Evolutionary conservation across 2,888 invertebrate species (phyloP).

Genomic region (Stenoptilia bipunctidactyla): DNA sequence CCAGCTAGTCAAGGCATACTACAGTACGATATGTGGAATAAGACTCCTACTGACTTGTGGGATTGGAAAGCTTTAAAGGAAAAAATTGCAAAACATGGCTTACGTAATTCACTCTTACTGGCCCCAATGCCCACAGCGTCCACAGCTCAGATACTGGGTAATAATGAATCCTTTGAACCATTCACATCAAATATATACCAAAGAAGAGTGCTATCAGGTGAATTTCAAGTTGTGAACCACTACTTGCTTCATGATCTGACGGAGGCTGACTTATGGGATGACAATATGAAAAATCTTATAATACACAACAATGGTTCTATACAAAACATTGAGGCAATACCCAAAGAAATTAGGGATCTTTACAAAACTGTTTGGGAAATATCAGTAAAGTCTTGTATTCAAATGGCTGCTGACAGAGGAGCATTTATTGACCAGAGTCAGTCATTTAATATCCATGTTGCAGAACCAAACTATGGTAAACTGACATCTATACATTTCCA

Average conservation of each 20-base stretch:
- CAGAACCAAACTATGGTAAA: slow-evolving; percentile 92
- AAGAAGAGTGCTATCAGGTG: slow-evolving; percentile 93
- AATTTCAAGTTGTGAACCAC: slow-evolving; percentile 96
- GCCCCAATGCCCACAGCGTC: slow-evolving; percentile 99
- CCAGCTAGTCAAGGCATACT: slow-evolving; percentile 96
- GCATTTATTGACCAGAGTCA: slow-evolving; percentile 99
- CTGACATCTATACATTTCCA: slow-evolving; percentile 98
- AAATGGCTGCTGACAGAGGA: slow-evolving; percentile 98
- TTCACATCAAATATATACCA: slow-evolving; percentile 98
- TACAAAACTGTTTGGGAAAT: slow-evolving; percentile 99
- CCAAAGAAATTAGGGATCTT: slow-evolving; percentile 84
- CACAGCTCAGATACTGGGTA: slow-evolving; percentile 98
- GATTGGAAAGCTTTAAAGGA: slow-evolving; percentile 88
- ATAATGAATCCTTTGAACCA: slow-evolving; percentile 98
- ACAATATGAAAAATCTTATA: slow-evolving; percentile 94
- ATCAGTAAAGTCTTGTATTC: slow-evolving; percentile 89
- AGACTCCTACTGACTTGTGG: slow-evolving; percentile 88
- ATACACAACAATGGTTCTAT: slow-evolving; percentile 94
- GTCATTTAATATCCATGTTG: slow-evolving; percentile 97
- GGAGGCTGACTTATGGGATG: slow-evolving; percentile 92
- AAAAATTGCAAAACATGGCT: slow-evolving; percentile 88
- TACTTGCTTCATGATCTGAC: slow-evolving; percentile 95
- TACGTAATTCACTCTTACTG: slow-evolving; percentile 92
- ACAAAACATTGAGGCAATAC: slow-evolving; percentile 88
- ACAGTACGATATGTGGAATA: slow-evolving; percentile 98